Base-by-base conservation (phyloP, 2,113 vertebrate genomes). In the Pseudorectes ferrugineus region DNA sequence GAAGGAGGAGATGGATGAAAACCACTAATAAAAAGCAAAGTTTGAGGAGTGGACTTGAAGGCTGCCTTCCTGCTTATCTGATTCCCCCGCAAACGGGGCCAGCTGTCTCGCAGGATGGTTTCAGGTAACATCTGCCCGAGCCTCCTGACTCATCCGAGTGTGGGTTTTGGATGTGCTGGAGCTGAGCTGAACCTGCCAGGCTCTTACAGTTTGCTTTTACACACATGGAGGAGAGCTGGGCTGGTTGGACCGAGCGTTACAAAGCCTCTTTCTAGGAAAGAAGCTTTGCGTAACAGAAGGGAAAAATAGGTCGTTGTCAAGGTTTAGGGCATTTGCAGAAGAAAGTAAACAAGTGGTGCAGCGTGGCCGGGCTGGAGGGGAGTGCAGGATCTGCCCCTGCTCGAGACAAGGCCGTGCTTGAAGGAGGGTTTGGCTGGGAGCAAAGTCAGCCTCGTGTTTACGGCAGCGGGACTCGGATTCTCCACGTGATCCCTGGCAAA, bases 241-340 rank as follows among this genome's bases (percentile, higher is more conserved):
- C 87, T 58, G 62, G 16, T 73, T 43, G 81, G 94, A 71, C 71
- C 1, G 8, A 82, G 67, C 2, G 0, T 48, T 85, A 52, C 67
- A 88, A 91, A 94, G 81, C 71, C 78, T 95, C 96, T 96, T 97
- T 96, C 93, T 95, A 96, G 96, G 96, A 97, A 97, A 97, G 71
- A 33, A 95, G 79, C 78, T 96, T 96, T 94, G 78, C 43, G 51
- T 81, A 95, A 96, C 51, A 83, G 78, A 75, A 94, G 51, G 71
- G 38, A 88, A 96, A 91, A 95, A 93, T 40, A 95, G 92, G 82
- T 92, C 63, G 10, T 95, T 71, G 93, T 94, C 81, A 96, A 94
- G 85, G 92, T 96, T 94, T 89, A 85, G 89, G 92, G 74, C 54
- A 91, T 78, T 54, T 88, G 89, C 55, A 79, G 72, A 63, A 75